A percentile compares a stretch with the other conserved stretches of the same genome.
These are phyloP conservation scores for Lomographa bimaculata DNA, from an alignment of 2,888 invertebrate species.

Conservation along the genomic window DNA sequence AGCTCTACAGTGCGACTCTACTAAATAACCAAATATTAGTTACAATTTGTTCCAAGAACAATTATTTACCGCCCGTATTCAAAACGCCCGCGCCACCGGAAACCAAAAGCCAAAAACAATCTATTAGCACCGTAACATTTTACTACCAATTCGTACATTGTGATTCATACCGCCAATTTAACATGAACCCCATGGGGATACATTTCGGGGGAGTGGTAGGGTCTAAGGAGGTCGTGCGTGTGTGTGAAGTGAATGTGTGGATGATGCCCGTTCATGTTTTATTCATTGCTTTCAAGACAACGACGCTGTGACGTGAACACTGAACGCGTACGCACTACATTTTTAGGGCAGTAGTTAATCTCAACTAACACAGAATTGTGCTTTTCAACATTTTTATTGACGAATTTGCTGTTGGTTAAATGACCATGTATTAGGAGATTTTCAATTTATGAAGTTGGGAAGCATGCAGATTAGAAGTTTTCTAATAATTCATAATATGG, in stretches of 20 bases:
- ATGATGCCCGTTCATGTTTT: conserved; percentile 65
- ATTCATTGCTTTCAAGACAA: conserved; percentile 68
- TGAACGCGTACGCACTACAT: conserved; percentile 1
- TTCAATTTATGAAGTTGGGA: too few species aligned
- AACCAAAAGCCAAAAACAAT: conserved; percentile 39
- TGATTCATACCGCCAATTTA: conserved; percentile 43
- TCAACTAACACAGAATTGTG: too few species aligned
- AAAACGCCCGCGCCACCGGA: conserved; percentile 7
- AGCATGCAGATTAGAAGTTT: too few species aligned
- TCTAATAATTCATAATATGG: too few species aligned
- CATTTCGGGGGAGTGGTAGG: conserved; percentile 22
- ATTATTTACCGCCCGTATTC: too few species aligned
- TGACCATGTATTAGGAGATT: too few species aligned
- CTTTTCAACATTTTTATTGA: too few species aligned
- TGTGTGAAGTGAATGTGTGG: conserved; percentile 57
- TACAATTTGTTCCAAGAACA: too few species aligned
- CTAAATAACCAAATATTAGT: too few species aligned
- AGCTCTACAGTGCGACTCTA: too few species aligned
- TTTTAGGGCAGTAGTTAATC: conserved; percentile 3
- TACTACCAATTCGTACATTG: conserved; percentile 44
- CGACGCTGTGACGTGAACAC: conserved; percentile 59
- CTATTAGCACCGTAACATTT: conserved; percentile 50
- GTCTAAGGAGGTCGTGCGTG: conserved; percentile 43
- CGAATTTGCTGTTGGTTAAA: too few species aligned
- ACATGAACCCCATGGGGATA: conserved; percentile 23